These are phyloP conservation scores for Agrilus mali DNA, from an alignment of 2,888 invertebrate species.

Conservation along the genomic window DNA sequence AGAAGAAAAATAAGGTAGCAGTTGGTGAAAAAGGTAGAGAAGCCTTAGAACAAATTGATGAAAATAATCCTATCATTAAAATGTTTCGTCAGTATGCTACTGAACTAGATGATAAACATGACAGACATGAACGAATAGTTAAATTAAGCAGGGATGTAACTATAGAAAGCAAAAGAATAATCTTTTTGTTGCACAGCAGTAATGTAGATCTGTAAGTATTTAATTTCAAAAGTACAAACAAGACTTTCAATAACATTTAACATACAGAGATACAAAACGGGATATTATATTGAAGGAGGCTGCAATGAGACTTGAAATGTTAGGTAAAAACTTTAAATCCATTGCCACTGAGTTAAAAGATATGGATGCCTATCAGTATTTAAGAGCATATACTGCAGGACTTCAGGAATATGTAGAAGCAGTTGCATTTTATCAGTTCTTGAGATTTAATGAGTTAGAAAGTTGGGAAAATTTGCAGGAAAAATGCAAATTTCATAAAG, in stretches of 20 bases:
- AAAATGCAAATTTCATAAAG: slow-evolving; percentile 20
- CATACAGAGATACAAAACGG: slow-evolving; percentile 40
- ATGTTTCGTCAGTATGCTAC: slow-evolving; percentile 51
- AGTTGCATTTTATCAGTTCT: slow-evolving; percentile 59
- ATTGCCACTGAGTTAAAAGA: slow-evolving; percentile 63
- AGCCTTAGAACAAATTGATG: slow-evolving; percentile 33
- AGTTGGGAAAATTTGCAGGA: slow-evolving; percentile 34
- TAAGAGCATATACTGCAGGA: slow-evolving; percentile 52
- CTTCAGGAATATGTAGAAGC: slow-evolving; percentile 82
- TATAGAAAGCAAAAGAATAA: slow-evolving; percentile 81
- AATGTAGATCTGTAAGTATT: slow-evolving; percentile 33
- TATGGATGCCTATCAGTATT: slow-evolving; percentile 57
- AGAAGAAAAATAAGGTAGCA: slow-evolving; percentile 12
- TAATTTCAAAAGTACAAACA: background rate
- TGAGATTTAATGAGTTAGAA: slow-evolving; percentile 46
- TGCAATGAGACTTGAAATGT: slow-evolving; percentile 48
- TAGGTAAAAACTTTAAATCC: slow-evolving; percentile 48
- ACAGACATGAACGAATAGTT: slow-evolving; percentile 70
- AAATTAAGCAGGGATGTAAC: slow-evolving; percentile 75
- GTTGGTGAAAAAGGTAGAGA: slow-evolving; percentile 36
- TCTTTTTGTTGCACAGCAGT: slow-evolving; percentile 71
- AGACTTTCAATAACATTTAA: slow-evolving; percentile 1
- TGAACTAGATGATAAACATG: slow-evolving; percentile 65
- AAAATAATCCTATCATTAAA: slow-evolving; percentile 41
- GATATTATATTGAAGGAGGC: slow-evolving; percentile 48